Conservation (phyloP, 2,113 vertebrate species). For the Mobula hypostoma region DNA sequence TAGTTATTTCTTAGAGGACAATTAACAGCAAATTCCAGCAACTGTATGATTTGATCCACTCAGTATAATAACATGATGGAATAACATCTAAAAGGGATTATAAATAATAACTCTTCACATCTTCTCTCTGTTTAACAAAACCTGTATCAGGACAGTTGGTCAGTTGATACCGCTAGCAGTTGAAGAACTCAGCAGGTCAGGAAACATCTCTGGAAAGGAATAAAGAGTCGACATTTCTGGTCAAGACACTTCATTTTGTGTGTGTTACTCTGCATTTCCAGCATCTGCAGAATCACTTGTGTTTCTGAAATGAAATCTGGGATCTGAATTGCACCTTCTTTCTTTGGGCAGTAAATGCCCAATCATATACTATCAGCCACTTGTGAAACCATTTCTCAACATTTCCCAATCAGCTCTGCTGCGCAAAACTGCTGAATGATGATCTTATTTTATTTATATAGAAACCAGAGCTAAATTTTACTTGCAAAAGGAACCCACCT, state of each 20-base stretch:
- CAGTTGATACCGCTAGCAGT: background rate
- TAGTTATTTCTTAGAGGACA: background rate
- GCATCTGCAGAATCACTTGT: no score
- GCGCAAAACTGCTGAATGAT: background rate
- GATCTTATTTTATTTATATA: background rate
- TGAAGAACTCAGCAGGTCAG: background rate
- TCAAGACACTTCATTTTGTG: no score
- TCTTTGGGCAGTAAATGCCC: background rate
- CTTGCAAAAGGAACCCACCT: slow-evolving; percentile 56
- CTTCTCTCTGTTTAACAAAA: background rate
- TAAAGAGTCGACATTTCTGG: no score
- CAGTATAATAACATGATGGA: background rate
- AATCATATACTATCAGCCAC: background rate
- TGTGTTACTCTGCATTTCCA: no score
- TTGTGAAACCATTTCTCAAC: background rate
- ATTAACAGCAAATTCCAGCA: background rate
- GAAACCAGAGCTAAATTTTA: background rate
- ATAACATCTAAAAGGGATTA: background rate
- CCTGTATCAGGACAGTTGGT: no score
- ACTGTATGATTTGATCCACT: background rate
- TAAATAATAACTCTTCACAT: background rate
- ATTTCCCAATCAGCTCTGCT: no score
- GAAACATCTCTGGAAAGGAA: no score
- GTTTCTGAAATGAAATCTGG: background rate
- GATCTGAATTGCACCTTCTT: background rate